Percentiles rank a stretch among this genome's conserved stretches.
Conservation (phyloP, 2,888 invertebrate species). For the Pandemis cinnamomeana region DNA sequence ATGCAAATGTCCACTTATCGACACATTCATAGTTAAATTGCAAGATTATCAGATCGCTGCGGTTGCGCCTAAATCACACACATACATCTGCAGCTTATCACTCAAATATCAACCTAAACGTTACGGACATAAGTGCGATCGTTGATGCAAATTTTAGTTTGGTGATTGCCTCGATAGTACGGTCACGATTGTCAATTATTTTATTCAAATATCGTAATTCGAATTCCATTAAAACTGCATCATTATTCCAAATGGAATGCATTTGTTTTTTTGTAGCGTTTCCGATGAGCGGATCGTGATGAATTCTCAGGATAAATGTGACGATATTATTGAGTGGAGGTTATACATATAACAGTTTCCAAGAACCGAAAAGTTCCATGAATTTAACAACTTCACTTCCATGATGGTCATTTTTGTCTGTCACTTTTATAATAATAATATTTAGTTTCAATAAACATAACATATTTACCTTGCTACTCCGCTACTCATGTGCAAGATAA, state of each 20-base stretch:
- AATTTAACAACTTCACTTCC: background rate
- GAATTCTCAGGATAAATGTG: background rate
- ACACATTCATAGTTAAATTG: constrained; percentile 30
- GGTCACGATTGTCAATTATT: constrained; percentile 44
- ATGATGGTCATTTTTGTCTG: too few species aligned
- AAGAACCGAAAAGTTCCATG: background rate
- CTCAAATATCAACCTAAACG: background rate
- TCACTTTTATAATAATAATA: too few species aligned
- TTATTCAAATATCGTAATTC: constrained; percentile 36
- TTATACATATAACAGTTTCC: too few species aligned
- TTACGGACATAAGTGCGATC: background rate
- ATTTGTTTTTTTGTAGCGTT: background rate
- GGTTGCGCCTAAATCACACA: constrained; percentile 1
- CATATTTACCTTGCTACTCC: too few species aligned
- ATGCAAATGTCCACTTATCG: constrained; percentile 36
- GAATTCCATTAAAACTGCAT: constrained; percentile 17
- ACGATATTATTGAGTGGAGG: too few species aligned
- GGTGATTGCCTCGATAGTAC: constrained; percentile 8
- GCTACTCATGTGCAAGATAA: too few species aligned
- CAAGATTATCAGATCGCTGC: constrained; percentile 21
- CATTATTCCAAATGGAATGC: background rate
- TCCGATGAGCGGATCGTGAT: background rate
- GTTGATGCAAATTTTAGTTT: background rate
- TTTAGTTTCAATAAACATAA: too few species aligned
- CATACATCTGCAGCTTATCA: background rate